Evolutionary conservation across 1,140 invertebrate genomes (phyloP).

Genomic region (Ridgeia piscesae): DNA sequence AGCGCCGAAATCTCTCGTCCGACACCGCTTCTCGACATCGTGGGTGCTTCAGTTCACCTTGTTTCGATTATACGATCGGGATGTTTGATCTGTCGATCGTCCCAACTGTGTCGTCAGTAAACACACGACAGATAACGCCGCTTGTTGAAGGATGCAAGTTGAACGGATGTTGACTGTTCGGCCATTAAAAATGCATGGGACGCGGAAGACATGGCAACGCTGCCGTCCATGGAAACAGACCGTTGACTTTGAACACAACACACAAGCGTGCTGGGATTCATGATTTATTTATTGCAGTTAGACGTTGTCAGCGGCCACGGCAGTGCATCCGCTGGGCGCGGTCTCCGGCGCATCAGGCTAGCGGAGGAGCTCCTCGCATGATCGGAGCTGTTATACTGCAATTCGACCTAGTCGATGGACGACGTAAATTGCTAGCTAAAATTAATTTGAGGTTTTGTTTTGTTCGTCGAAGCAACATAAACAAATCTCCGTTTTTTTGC

Average conservation of each 20-base stretch:
- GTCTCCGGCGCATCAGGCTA: background rate
- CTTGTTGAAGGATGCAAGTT: background rate
- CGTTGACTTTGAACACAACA: background rate
- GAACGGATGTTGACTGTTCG: background rate
- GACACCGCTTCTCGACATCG: background rate
- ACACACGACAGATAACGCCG: background rate
- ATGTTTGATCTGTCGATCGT: background rate
- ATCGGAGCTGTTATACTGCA: background rate
- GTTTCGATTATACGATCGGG: background rate
- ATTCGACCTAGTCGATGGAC: background rate
- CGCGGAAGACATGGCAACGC: background rate
- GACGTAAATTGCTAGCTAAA: background rate
- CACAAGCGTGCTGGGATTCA: background rate
- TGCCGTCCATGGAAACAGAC: background rate
- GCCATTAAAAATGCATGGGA: background rate
- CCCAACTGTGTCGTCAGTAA: background rate
- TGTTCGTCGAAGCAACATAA: background rate
- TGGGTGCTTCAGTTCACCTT: background rate
- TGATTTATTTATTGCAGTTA: background rate
- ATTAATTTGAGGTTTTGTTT: background rate
- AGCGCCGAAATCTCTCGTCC: background rate
- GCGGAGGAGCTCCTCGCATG: background rate
- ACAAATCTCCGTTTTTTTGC: background rate
- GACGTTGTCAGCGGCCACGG: background rate
- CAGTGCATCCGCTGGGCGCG: background rate